These are phyloP conservation scores for Drosophila acutilabella DNA, from an alignment of 2,888 invertebrate species.

Conservation along the genomic window DNA sequence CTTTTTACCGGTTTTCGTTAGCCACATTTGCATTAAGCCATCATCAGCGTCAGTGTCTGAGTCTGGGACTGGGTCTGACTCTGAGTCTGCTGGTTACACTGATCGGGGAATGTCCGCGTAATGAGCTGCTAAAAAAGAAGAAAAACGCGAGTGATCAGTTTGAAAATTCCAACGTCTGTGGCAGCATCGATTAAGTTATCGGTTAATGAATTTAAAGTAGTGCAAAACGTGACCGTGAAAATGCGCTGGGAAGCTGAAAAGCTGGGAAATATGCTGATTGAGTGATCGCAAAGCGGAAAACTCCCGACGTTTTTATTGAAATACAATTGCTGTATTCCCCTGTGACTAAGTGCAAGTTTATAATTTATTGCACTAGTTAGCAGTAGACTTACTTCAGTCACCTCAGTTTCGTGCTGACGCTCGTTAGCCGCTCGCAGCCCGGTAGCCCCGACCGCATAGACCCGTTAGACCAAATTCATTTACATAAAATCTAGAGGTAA, in stretches of 20 bases:
- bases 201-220: slow-evolving; percentile 4
- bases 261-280: slow-evolving; percentile 33
- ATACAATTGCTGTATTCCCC: slow-evolving; percentile 23
- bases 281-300: slow-evolving; percentile 53
- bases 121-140: slow-evolving; percentile 34
- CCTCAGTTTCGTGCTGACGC: slow-evolving; percentile 8
- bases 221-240: slow-evolving; percentile 40
- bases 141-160: too few species aligned
- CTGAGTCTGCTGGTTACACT: slow-evolving; percentile 35
- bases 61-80: slow-evolving; percentile 27
- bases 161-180: neutral
- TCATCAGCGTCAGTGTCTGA: slow-evolving; percentile 34
- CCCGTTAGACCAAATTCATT: slow-evolving; percentile 62
- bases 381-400: slow-evolving; percentile 11
- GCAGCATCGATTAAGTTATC: slow-evolving; percentile 11
- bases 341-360: slow-evolving; percentile 40
- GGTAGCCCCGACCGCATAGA: slow-evolving; percentile 44
- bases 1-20: slow-evolving; percentile 53
- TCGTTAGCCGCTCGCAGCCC: slow-evolving; percentile 33
- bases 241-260: slow-evolving; percentile 9
- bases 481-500: slow-evolving; percentile 64
- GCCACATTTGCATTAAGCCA: slow-evolving; percentile 67
- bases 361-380: slow-evolving; percentile 60
- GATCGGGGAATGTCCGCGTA: slow-evolving; percentile 41
- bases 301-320: slow-evolving; percentile 51